Conservation (phyloP, 2,888 invertebrate genomes). For the Adelognathus sp. region DNA sequence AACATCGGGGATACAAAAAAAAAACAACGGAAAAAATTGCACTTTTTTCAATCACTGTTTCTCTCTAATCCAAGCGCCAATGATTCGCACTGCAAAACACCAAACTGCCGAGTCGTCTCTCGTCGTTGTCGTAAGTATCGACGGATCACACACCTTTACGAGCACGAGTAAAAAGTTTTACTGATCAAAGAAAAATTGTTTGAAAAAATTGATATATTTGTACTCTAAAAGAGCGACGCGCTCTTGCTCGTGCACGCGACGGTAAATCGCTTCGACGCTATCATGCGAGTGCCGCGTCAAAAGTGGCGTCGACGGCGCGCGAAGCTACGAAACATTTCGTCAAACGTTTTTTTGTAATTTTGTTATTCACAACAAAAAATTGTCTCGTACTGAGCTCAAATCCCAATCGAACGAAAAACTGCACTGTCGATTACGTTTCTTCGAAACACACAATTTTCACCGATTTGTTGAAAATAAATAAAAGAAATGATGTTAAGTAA, state of each 20-base stretch:
- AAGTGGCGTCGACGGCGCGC: constrained; percentile 36
- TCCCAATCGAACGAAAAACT: no score
- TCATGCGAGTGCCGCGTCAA: constrained; percentile 22
- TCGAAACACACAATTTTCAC: no score
- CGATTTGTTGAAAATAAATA: no score
- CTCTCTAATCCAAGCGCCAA: neutral
- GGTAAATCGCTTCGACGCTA: constrained; percentile 2
- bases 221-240: neutral
- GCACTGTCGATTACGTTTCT: no score
- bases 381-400: neutral
- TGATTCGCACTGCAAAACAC: neutral
- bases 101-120: neutral
- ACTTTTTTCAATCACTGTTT: constrained; percentile 17
- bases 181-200: neutral
- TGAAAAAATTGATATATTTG: constrained; percentile 6
- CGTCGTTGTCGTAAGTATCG: neutral
- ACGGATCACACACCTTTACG: neutral
- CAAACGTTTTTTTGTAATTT: neutral
- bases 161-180: neutral
- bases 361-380: neutral
- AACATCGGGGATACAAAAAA: neutral
- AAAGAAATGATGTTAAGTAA: no score
- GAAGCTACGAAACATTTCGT: constrained; percentile 44
- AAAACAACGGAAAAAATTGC: constrained; percentile 5
- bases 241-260: neutral